Percentiles rank a stretch among this genome's conserved stretches.
phyloP scores from a whole-genome alignment of 92 coral and sea anemone genomes.

The Micromussa lordhowensis region DNA sequence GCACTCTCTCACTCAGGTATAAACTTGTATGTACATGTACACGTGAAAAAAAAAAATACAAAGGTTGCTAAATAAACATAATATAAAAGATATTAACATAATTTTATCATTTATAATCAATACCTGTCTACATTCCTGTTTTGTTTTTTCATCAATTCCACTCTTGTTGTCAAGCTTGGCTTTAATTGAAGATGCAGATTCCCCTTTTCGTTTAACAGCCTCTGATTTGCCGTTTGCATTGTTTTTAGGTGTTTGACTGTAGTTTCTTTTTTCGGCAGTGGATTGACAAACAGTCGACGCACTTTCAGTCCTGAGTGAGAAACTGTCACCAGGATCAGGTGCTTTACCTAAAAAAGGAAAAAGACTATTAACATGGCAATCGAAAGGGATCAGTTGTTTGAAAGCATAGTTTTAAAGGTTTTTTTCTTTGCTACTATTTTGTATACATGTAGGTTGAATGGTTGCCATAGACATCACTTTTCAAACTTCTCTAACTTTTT shows the following conservation, averaged over 20 bases:
- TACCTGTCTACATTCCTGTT: constrained; percentile 78
- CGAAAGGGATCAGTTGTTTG: no score
- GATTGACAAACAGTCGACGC: constrained; percentile 23
- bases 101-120: no score
- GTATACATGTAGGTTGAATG: no score
- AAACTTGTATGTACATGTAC: no score
- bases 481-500: no score
- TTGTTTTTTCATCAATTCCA: constrained; percentile 71
- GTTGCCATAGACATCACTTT: no score
- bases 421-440: no score
- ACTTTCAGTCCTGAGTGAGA: constrained; percentile 18
- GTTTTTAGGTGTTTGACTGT: background rate
- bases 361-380: background rate
- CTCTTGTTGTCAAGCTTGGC: constrained; percentile 74
- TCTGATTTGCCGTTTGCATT: background rate
- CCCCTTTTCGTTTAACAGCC: background rate
- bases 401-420: no score
- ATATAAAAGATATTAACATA: no score
- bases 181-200: constrained; percentile 55
- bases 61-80: no score
- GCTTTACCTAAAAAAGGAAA: constrained; percentile 23
- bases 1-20: no score
- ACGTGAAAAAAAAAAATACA: no score
- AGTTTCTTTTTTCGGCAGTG: constrained; percentile 20
- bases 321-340: constrained; percentile 45